Conservation (phyloP, 2,888 invertebrate genomes). For the Lasioglossum leucozonium region DNA sequence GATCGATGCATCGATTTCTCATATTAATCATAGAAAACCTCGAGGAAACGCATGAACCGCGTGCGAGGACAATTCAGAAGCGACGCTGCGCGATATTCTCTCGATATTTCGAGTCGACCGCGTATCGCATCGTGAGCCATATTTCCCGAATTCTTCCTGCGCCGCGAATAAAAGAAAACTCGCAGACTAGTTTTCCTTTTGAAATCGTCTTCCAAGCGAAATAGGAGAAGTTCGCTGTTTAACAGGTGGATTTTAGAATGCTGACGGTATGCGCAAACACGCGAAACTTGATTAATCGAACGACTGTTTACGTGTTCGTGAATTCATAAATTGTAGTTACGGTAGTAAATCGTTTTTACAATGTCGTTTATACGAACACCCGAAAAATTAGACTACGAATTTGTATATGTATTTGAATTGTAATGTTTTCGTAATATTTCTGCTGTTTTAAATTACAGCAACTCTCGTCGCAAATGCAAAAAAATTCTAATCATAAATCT, state of each 20-base stretch:
- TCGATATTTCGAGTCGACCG: constrained; percentile 50
- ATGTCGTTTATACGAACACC: neutral
- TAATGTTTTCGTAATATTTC: neutral
- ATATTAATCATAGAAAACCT: constrained; percentile 36
- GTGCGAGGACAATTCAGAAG: constrained; percentile 20
- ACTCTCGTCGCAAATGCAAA: neutral
- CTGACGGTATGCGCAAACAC: neutral
- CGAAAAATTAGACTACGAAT: neutral
- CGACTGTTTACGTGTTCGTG: no score
- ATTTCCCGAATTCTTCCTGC: constrained; percentile 38
- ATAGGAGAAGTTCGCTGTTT: neutral
- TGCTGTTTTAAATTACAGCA: neutral
- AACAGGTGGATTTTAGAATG: neutral
- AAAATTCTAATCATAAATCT: neutral
- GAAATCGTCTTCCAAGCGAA: constrained; percentile 27
- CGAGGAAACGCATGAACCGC: neutral
- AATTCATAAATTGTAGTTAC: no score
- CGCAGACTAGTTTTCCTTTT: constrained; percentile 17
- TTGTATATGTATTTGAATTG: neutral
- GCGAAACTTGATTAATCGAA: neutral
- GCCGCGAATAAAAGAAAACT: constrained; percentile 48
- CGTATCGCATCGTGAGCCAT: constrained; percentile 24
- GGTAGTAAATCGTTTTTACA: neutral
- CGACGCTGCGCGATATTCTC: constrained; percentile 28
- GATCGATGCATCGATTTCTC: constrained; percentile 47